Conservation (phyloP, 2,797 vertebrate genomes). For the Notoglanidium macrostoma region DNA sequence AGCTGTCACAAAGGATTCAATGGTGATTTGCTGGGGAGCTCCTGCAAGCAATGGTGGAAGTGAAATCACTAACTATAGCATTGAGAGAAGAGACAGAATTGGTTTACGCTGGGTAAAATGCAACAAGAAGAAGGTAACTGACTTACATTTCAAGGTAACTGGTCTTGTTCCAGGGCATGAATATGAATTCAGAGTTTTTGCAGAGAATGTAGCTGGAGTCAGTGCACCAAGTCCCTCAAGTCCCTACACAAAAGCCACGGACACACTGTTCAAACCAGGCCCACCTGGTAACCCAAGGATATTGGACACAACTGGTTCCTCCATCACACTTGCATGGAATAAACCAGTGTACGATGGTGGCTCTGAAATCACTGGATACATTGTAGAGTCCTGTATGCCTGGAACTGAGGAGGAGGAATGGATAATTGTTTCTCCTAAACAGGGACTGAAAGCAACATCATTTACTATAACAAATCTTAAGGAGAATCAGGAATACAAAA, state of each 20-base stretch:
- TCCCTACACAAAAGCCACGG: conserved; percentile 89
- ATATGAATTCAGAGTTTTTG: conserved; percentile 94
- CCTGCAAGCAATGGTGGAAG: conserved; percentile 91
- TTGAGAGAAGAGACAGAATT: conserved; percentile 93
- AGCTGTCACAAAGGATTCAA: conserved; percentile 90
- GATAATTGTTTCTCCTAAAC: conserved; percentile 91
- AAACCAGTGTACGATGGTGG: conserved; percentile 96
- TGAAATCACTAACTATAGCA: conserved; percentile 88
- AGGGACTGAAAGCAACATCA: conserved; percentile 88
- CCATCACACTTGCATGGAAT: conserved; percentile 87
- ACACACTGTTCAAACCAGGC: conserved; percentile 95
- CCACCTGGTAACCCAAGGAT: conserved; percentile 87
- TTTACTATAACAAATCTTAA: conserved; percentile 92
- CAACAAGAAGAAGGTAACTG: conserved; percentile 92
- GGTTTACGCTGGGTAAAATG: conserved; percentile 97
- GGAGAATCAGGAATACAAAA: conserved; percentile 93
- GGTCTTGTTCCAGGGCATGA: conserved; percentile 89
- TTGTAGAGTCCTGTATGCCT: conserved; percentile 88
- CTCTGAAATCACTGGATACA: conserved; percentile 88
- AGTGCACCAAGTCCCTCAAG: conserved; percentile 89
- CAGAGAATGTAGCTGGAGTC: conserved; percentile 92
- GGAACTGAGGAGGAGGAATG: conserved; percentile 94
- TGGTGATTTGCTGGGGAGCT: conserved; percentile 92
- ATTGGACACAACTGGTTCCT: conserved; percentile 88
- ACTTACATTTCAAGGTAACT: conserved; percentile 90